phyloP scores from a whole-genome alignment of 2,888 invertebrate species.

The Drosophila subquinaria region DNA sequence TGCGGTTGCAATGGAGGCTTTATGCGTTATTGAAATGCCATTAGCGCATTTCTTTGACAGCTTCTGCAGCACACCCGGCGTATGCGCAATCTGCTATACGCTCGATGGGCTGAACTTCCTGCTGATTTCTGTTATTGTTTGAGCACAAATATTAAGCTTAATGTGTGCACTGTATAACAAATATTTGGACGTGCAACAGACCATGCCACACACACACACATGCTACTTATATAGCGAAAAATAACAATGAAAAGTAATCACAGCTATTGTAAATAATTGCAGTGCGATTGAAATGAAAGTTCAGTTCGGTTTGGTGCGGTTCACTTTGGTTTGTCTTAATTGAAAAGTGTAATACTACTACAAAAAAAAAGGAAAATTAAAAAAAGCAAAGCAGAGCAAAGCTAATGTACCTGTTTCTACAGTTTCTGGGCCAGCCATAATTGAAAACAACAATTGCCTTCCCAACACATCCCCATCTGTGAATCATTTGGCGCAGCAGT shows the following conservation, averaged over 20 bases:
- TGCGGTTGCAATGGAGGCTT: slow-evolving; percentile 48
- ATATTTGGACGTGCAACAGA: slow-evolving; percentile 39
- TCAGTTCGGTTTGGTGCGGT: slow-evolving; percentile 39
- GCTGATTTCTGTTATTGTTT: slow-evolving; percentile 39
- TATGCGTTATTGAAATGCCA: slow-evolving; percentile 74
- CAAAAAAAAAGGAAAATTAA: slow-evolving; percentile 21
- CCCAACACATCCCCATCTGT: slow-evolving; percentile 20
- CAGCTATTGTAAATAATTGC: slow-evolving; percentile 48
- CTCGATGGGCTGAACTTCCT: slow-evolving; percentile 7
- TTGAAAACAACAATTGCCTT: slow-evolving; percentile 29
- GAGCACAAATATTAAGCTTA: slow-evolving; percentile 53
- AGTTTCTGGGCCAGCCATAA: slow-evolving; percentile 13
- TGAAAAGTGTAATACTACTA: slow-evolving; percentile 18
- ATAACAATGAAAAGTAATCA: slow-evolving; percentile 62
- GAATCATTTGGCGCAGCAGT: slow-evolving; percentile 60
- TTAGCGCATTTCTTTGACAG: slow-evolving; percentile 57
- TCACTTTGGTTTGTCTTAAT: slow-evolving; percentile 31
- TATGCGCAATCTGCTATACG: slow-evolving; percentile 59
- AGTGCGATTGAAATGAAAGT: slow-evolving; percentile 53
- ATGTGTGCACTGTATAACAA: slow-evolving; percentile 46
- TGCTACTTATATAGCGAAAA: slow-evolving; percentile 12
- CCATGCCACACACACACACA: slow-evolving; percentile 15
- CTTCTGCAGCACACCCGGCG: slow-evolving; percentile 45
- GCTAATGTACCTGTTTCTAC: slow-evolving; percentile 48
- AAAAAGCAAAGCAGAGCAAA: slow-evolving; percentile 23